Evolutionary conservation across 2,888 invertebrate genomes (phyloP), one percentile per base, ranked within the genome.

Genomic region (Cheilosia impressa): DNA sequence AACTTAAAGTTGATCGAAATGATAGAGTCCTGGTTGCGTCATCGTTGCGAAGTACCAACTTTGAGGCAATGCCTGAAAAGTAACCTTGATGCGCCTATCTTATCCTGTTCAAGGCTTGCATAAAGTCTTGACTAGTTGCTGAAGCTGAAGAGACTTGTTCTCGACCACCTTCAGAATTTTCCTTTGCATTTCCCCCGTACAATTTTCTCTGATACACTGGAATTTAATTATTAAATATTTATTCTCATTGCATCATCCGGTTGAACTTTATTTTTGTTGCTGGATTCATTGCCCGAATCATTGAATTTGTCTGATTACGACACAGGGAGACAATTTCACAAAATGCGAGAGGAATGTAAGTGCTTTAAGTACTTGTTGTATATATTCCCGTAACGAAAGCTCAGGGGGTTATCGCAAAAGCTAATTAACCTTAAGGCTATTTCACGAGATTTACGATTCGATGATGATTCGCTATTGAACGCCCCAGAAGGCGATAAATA

Each of bases 381-480:
- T 47, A 10, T 47, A 19, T 19, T 47, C 47, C 69, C 50, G 69
- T 69, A 69, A 81, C 69, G 69, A 76, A 82, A 82, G 77, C 71
- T 82, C 62, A 77, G 60, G 53, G 58, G 82, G 82, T 77, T 82
- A 82, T 82, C 82, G 72, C 52, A 65, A 77, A 50, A 77, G 60
- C 52, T 71, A 77, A 82, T 82, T 77, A 82, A 82, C 82, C 77
- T 82, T 50, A 62, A 15, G 53, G 60, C 65, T 72, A 60, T 77
- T 81, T 82, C 66, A 77, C 72, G 63, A 77, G 77, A 77, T 82
- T 31, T 65, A 34, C 63, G 50, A 58, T 58, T 69, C 43, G 17
- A 63, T 71, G 58, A 65, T 57, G 76, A 63, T 43, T 76, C 73
- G 63, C 17, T 63, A 17, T 27, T 65, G 75, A 75, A 66, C 66